Base-by-base conservation (phyloP, 2,797 vertebrate genomes). In the Macroramphosus scolopax region DNA sequence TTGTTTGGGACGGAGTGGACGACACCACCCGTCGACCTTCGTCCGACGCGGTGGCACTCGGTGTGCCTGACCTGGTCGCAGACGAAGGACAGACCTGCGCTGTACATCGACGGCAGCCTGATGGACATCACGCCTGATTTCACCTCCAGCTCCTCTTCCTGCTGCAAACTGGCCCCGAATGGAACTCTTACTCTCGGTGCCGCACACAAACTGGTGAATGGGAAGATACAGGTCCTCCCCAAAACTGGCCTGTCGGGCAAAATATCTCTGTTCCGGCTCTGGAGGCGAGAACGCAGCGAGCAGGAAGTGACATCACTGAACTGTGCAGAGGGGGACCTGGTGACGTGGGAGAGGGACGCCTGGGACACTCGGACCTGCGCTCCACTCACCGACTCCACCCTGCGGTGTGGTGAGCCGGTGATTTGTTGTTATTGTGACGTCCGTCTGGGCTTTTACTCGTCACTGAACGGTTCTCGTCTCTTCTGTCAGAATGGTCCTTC, bases 51-150 rank as follows among this genome's bases (percentile, higher is more conserved):
- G 8, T 93, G 92, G 92, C 63, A 89, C 62, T 59, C 68, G 0
- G 1, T 91, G 28, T 93, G 91, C 22, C 40, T 91, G 50, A 87
- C 77, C 22, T 89, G 89, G 91, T 84, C 84, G 6, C 46, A 64
- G 0, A 17, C 4, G 0, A 53, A 31, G 29, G 22, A 36, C 4
- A 41, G 12, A 16, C 83, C 88, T 2, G 1, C 24, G 0, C 41
- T 92, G 0, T 89, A 89, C 7, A 7, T 92, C 0, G 53, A 90
- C 3, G 77, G 84, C 0, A 38, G 1, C 0, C 2, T 0, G 0
- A 35, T 68, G 6, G 28, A 51, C 16, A 5, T 0, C 0, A 2
- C 42, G 46, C 63, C 68, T 75, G 36, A 13, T 64, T 35, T 17
- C 20, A 22, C 25, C 14, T 2, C 22, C 11, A 1, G 1, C 1